Evolutionary conservation across 2,113 vertebrate species (phyloP), one percentile per base, ranked within the genome.

Genomic region (Copsychus sechellarum): DNA sequence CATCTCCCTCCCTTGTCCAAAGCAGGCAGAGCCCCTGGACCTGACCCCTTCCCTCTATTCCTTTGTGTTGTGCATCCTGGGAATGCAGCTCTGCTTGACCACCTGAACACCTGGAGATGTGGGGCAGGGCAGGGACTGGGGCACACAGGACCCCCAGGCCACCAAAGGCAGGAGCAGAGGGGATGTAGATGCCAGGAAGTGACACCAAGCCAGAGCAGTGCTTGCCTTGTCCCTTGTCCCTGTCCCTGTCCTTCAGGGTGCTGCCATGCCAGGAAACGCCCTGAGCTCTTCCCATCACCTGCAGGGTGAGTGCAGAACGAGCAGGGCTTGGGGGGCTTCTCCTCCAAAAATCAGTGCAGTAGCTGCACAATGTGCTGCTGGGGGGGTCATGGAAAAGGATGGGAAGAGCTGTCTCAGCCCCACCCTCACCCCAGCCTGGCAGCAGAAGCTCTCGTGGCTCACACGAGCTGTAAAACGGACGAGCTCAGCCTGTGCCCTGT

Each of bases 361-460:
- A 5, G 13, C 29, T 0, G 0, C 29, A 22, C 18, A 31, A 0
- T 3, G 40, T 38, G 54, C 66, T 80, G 62, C 48, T 16, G 61
- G 21, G 16, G 26, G 26, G 43, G n/a, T n/a, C 56, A 11, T 0
- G 2, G 87, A 43, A 42, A 65, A 34, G 23, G 24, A 9, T 4
- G 20, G 71, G 36, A 65, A 73, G 50, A 36, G 31, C n/a, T 56
- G 10, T 29, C 42, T 13, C 9, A 4, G 65, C 66, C 51, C 86
- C 6, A 0, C 31, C 31, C 88, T 45, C 48, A 9, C 15, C 57
- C 51, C 54, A 31, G 21, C 71, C 21, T 19, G 7, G 53, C 54
- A 73, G 66, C 45, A 79, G 65, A 26, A 64, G 57, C 19, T 24
- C 43, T 5, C 0, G 3, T 76, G 73, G 53, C 79, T 72, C 58